Base-by-base conservation (phyloP, 2,113 vertebrate species). In the Hiodon tergisus region DNA sequence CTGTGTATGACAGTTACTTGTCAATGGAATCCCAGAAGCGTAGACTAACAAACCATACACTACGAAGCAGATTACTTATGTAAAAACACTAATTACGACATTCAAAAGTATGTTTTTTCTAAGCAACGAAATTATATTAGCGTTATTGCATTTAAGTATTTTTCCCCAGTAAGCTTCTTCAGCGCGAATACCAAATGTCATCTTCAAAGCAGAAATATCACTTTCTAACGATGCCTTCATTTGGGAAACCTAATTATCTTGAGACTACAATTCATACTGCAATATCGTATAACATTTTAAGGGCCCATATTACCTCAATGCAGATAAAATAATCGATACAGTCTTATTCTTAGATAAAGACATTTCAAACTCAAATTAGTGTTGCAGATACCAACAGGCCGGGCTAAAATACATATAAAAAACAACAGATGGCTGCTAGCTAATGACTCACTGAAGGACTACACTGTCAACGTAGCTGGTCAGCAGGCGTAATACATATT, bases 1-100 rank as follows among this genome's bases (percentile, higher is more conserved):
- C 14, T 85, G 85, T 77, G 77, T 74, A 11, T 84, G 80, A 85
- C 83, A 82, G 70, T 52, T 3, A 50, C 47, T 7, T 48, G 31
- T 31, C 54, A 67, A 14, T 50, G 31, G 31, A 31, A 31, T 31
- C 31, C 31, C 31, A 31, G 31, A 31, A 66, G 16, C n/a, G n/a
- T 63, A 8, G 31, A 31, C n/a, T 7, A 66, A 47, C 63, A 13
- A 66, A n/a, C 16, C 6, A n/a, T 16, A 62, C 17, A 63, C 17
- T 31, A 63, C 46, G 60, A 5, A 16, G 17, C 60, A 62, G 5
- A 16, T 61, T 5, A 31, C 61, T 31, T n/a, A 31, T 9, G 61
- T 63, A 63, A 63, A 31, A 17, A 63, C 7, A 61, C 7, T 31
- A 11, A 14, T n/a, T 31, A 63, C 61, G 2, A 63, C 14, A n/a